A percentile compares a stretch with the other conserved stretches of the same genome.
Conservation (phyloP, 1,140 invertebrate genomes). For the Drosophila ironensis region DNA sequence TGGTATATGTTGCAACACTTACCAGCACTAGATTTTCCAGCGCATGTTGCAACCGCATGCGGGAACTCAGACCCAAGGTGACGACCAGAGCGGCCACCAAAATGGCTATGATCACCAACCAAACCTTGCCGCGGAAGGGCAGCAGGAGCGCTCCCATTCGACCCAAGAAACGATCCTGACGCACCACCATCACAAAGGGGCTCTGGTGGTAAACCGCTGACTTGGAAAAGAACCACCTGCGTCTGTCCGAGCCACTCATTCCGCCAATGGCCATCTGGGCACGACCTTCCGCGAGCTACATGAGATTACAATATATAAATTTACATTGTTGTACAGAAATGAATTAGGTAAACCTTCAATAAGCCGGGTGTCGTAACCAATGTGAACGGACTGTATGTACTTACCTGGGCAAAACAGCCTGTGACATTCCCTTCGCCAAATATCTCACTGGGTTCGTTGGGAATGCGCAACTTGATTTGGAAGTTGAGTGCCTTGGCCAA, state of each 20-base stretch:
- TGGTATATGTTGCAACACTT: no score
- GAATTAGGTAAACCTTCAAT: no score
- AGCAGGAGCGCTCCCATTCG: constrained; percentile 23
- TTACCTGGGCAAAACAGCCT: constrained; percentile 56
- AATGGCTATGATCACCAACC: constrained; percentile 12
- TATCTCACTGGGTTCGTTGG: constrained; percentile 37
- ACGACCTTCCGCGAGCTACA: constrained; percentile 13
- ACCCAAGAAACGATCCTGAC: constrained; percentile 16
- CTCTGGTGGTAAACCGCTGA: constrained; percentile 55
- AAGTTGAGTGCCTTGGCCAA: constrained; percentile 41
- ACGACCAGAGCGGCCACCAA: constrained; percentile 11
- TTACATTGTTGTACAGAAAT: no score
- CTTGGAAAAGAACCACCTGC: constrained; percentile 37
- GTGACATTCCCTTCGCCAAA: constrained; percentile 34
- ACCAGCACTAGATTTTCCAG: constrained; percentile 34
- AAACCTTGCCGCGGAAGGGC: constrained; percentile 37
- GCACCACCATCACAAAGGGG: constrained; percentile 55
- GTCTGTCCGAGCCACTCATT: constrained; percentile 48
- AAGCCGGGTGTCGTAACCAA: no score
- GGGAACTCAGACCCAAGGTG: constrained; percentile 3
- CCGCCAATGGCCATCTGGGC: constrained; percentile 55
- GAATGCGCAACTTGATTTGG: constrained; percentile 17
- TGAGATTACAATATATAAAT: neutral
- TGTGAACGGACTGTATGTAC: neutral
- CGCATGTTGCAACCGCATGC: constrained; percentile 1